phyloP scores from a whole-genome alignment of 2,888 invertebrate genomes.

The Hyppa rectilinea region DNA sequence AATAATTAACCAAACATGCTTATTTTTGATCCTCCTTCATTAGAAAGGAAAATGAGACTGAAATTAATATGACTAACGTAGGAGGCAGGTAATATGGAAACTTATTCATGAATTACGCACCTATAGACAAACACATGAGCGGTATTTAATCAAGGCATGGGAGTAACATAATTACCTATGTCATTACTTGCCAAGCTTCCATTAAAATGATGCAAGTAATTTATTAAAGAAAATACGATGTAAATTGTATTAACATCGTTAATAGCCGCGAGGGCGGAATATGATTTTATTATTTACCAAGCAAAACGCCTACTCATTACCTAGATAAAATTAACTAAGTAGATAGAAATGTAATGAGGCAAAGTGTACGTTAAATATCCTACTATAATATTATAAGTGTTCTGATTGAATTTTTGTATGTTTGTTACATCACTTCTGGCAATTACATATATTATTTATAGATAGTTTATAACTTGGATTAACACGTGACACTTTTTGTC shows the following conservation, averaged over 20 bases:
- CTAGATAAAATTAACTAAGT: conserved; percentile 58
- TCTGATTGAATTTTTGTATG: too few species aligned
- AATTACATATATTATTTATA: too few species aligned
- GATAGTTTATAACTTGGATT: too few species aligned
- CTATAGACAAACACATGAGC: conserved; percentile 2
- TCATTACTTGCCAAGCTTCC: conserved; percentile 34
- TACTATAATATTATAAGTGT: too few species aligned
- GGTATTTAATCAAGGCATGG: conserved; percentile 21
- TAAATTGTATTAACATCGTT: conserved; percentile 63
- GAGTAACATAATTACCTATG: conserved; percentile 34
- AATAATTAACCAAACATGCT: background rate
- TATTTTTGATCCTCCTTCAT: background rate
- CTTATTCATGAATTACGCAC: conserved; percentile 14
- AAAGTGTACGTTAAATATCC: conserved; percentile 24
- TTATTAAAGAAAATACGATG: conserved; percentile 57
- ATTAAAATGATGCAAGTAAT: conserved; percentile 34
- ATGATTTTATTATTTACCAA: conserved; percentile 67
- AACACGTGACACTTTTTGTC: background rate
- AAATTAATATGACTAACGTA: conserved; percentile 7
- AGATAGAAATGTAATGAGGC: conserved; percentile 49
- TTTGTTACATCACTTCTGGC: too few species aligned
- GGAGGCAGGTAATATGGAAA: conserved; percentile 1
- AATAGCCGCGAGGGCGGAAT: conserved; percentile 49
- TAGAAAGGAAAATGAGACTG: background rate
- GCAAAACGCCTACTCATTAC: conserved; percentile 62